phyloP scores from a whole-genome alignment of 2,113 vertebrate genomes.

The Loxodonta africana region DNA sequence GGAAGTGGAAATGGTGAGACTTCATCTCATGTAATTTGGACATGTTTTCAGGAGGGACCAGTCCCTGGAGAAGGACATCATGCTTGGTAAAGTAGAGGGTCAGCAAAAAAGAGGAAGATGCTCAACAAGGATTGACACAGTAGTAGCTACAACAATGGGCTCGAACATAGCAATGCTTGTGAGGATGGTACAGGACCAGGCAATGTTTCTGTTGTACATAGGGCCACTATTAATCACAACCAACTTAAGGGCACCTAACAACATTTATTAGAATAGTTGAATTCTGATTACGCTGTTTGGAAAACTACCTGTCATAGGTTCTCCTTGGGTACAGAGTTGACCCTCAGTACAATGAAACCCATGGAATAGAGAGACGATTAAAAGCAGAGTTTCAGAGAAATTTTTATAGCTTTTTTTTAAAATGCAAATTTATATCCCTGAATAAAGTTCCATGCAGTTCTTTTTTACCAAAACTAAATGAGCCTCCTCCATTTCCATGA shows the following conservation, averaged over 20 bases:
- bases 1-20: too few species aligned
- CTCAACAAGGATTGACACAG: too few species aligned
- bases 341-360: neutral
- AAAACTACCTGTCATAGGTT: neutral
- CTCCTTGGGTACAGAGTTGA: neutral
- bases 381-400: conserved; percentile 35
- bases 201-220: neutral
- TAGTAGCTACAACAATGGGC: too few species aligned
- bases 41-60: too few species aligned
- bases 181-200: neutral
- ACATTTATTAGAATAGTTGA: neutral
- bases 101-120: too few species aligned
- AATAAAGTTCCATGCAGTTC: neutral
- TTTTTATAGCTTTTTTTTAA: conserved; percentile 48
- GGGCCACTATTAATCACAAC: neutral
- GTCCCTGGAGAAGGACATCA: too few species aligned
- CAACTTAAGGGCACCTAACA: neutral
- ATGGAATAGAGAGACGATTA: neutral
- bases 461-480: conserved; percentile 59
- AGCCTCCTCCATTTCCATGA: conserved; percentile 70
- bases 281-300: neutral
- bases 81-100: too few species aligned
- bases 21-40: too few species aligned
- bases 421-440: conserved; percentile 40
- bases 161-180: too few species aligned